Evolutionary conservation across 2,888 invertebrate genomes (phyloP).

Genomic region (Athrips mouffetella): DNA sequence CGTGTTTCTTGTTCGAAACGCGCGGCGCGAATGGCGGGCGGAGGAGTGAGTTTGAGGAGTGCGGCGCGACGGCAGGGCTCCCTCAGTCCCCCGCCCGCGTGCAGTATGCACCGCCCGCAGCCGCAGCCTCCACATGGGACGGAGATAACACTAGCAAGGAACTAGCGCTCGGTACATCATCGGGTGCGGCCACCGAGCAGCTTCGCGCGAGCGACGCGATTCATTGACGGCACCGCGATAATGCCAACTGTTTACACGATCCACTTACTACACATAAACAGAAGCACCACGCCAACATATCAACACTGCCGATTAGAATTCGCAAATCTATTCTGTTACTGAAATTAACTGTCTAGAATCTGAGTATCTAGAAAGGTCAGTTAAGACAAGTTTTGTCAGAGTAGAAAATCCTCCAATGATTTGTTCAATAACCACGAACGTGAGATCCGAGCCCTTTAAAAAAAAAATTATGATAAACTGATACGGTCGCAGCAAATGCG

Average conservation of each 20-base stretch:
- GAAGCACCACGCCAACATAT: slow-evolving; percentile 17
- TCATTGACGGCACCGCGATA: slow-evolving; percentile 64
- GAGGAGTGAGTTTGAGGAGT: slow-evolving; percentile 43
- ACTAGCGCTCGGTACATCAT: slow-evolving; percentile 38
- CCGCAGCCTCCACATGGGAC: slow-evolving; percentile 67
- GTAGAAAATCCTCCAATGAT: background rate
- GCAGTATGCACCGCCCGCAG: slow-evolving; percentile 66
- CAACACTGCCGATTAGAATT: slow-evolving; percentile 1
- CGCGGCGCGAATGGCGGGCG: slow-evolving; percentile 54
- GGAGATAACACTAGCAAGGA: slow-evolving; percentile 47
- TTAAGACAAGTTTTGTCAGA: background rate
- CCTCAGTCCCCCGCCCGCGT: slow-evolving; percentile 36
- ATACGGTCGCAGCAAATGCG: slow-evolving; percentile 22
- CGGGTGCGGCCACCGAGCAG: slow-evolving; percentile 35
- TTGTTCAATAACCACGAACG: background rate
- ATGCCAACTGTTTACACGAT: slow-evolving; percentile 49
- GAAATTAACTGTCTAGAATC: background rate
- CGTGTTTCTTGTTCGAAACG: slow-evolving; percentile 45
- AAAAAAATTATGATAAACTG: too few relatives aligned
- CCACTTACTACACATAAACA: slow-evolving; percentile 46
- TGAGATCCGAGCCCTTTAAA: background rate
- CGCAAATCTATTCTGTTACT: background rate
- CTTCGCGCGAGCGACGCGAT: slow-evolving; percentile 47
- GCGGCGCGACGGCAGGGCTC: slow-evolving; percentile 32
- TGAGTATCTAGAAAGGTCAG: background rate